These are phyloP conservation scores for Cynaeus angustus DNA, from an alignment of 2,888 invertebrate genomes.

Conservation along the genomic window DNA sequence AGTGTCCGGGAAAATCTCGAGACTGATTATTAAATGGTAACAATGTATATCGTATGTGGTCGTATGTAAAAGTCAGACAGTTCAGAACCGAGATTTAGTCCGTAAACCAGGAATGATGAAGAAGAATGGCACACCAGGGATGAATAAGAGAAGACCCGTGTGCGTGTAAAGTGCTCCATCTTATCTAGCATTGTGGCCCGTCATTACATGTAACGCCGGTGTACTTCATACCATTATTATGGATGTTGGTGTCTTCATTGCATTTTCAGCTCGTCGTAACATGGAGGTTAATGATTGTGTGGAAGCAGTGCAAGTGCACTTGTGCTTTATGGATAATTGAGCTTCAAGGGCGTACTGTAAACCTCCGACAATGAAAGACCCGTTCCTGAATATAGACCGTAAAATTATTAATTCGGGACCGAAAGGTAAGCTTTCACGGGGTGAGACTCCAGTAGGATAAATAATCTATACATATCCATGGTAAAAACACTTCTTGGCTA, in stretches of 20 bases:
- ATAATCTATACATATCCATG: too few relatives aligned
- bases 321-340: constrained; percentile 10
- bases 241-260: constrained; percentile 46
- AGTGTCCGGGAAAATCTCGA: background rate
- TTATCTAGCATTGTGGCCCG: constrained; percentile 45
- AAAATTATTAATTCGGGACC: background rate
- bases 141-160: constrained; percentile 51
- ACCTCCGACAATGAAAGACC: background rate
- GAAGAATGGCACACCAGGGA: constrained; percentile 52
- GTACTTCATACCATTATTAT: constrained; percentile 47
- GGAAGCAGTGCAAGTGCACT: constrained; percentile 12
- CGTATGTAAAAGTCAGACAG: constrained; percentile 38
- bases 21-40: background rate
- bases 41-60: constrained; percentile 6
- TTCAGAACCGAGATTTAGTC: constrained; percentile 47
- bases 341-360: background rate
- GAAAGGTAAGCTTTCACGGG: too few relatives aligned
- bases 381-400: background rate
- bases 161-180: constrained; percentile 50
- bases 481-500: too few relatives aligned
- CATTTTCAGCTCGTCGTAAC: constrained; percentile 40
- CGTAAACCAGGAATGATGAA: constrained; percentile 52
- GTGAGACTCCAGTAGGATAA: too few relatives aligned
- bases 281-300: constrained; percentile 40
- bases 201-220: constrained; percentile 42